These are phyloP conservation scores for Paralichthys olivaceus DNA, from an alignment of 2,113 vertebrate genomes.

Conservation along the genomic window DNA sequence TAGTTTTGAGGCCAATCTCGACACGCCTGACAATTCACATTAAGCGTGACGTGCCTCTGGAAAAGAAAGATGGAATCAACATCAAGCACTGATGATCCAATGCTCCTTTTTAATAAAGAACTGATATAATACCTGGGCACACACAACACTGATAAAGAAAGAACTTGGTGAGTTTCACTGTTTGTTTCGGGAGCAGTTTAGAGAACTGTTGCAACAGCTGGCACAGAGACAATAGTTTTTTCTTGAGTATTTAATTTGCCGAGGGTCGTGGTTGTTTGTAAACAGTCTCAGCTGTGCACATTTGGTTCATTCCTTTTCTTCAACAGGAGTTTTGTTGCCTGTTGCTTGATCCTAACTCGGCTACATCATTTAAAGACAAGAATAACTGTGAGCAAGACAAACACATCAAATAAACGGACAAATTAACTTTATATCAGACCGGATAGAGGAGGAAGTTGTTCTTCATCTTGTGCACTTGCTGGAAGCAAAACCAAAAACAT, in stretches of 20 bases:
- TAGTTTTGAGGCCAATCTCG: too few species aligned
- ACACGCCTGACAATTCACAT: too few species aligned
- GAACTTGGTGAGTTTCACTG: not conserved
- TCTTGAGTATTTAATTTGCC: too few species aligned
- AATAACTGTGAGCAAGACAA: not conserved
- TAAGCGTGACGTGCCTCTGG: too few species aligned
- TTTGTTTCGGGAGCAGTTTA: not conserved
- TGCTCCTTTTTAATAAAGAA: not conserved
- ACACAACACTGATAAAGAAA: too few species aligned
- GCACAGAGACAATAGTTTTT: not conserved
- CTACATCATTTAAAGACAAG: too few species aligned
- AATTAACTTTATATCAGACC: too few species aligned
- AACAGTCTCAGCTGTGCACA: not conserved
- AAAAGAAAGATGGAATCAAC: not conserved
- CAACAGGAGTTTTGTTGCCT: not conserved
- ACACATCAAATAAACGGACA: too few species aligned
- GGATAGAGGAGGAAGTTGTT: too few species aligned
- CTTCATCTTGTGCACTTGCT: too few species aligned
- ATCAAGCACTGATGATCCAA: not conserved
- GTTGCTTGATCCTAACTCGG: too few species aligned
- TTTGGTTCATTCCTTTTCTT: not conserved
- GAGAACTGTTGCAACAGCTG: not conserved
- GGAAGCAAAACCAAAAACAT: too few species aligned
- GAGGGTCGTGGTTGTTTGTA: not conserved
- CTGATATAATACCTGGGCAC: not conserved